Evolutionary conservation across 2,888 invertebrate species (phyloP).

Genomic region (Myopa testacea): DNA sequence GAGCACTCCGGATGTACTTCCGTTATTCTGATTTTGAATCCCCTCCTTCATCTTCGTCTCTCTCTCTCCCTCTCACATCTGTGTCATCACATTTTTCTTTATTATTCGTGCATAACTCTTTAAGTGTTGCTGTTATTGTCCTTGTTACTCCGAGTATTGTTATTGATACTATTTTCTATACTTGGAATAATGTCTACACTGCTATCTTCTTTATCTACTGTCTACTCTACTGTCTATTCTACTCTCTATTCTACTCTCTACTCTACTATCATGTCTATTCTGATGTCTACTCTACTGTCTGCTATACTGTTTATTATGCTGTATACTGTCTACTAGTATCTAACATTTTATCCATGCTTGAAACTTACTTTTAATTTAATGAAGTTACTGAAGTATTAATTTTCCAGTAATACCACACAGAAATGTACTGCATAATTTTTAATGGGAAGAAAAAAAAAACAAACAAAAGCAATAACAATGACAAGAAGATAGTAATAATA

Average conservation of each 20-base stretch:
- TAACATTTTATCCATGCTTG: too few species aligned
- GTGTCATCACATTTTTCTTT: neutral
- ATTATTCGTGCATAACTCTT: neutral
- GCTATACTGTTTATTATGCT: too few species aligned
- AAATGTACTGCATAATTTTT: too few species aligned
- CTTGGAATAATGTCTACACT: neutral
- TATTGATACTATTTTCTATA: slow-evolving; percentile 12
- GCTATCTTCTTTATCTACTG: neutral
- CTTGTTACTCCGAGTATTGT: slow-evolving; percentile 10
- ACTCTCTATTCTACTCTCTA: too few species aligned
- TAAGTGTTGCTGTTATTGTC: slow-evolving; percentile 7
- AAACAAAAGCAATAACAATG: slow-evolving; percentile 7
- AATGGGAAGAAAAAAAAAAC: neutral
- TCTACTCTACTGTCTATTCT: neutral
- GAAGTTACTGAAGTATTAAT: too few species aligned
- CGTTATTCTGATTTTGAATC: neutral
- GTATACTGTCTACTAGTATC: too few species aligned
- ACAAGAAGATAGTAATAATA: neutral
- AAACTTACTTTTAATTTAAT: too few species aligned
- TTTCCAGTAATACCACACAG: too few species aligned
- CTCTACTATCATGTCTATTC: too few species aligned
- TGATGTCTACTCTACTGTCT: too few species aligned
- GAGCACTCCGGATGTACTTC: neutral
- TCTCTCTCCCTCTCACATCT: neutral
- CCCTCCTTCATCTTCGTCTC: neutral